Base-by-base conservation (phyloP, 2,888 invertebrate species). In the Serripes groenlandicus region DNA sequence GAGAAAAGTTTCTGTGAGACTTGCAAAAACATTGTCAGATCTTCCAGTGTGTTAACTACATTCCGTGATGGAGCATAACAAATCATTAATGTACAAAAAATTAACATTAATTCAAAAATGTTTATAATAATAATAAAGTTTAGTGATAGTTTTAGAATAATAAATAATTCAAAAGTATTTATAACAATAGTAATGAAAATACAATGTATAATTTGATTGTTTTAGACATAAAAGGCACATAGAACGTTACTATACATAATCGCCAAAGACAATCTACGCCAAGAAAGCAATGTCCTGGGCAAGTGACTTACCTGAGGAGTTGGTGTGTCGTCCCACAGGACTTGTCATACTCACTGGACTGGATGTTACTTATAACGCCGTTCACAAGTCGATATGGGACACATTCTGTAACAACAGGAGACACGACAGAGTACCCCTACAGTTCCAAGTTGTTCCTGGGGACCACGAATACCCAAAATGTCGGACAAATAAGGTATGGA, bases 301-400 rank as follows among this genome's bases (percentile, higher is more conserved):
- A 21, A 92, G 91, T 89, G 95, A 95, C 91, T 93, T 99, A 94
- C 98, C 99, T 85, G 95, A 96, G 85, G 98, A 99, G 96, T 96
- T 99, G 83, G 96, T 97, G 92, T 96, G 97, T 89, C 97, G 97
- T 93, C 97, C 99, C 42, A 96, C 97, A 93, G 98, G 98, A 70
- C 95, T 99, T 80, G 96, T 99, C 76, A 98, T 97, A 42, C 96
- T 99, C 74, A 97, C 97, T 85, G 99, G 99, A 23, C 95, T 99
- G 82, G 98, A 99, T 94, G 96, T 97, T 15, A 95, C 96, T 54
- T 97, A 97, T 93, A 98, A 98, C 95, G 96, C 97, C 3, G 96
- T 97, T 60, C 99, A 99, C 95, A 97, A 97, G 93, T 96, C 97
- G 69, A 97, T 99, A 94, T 99, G 98, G 98, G 98, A 99, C 93